phyloP scores from a whole-genome alignment of 2,113 vertebrate genomes.

The Anthoscopus minutus region DNA sequence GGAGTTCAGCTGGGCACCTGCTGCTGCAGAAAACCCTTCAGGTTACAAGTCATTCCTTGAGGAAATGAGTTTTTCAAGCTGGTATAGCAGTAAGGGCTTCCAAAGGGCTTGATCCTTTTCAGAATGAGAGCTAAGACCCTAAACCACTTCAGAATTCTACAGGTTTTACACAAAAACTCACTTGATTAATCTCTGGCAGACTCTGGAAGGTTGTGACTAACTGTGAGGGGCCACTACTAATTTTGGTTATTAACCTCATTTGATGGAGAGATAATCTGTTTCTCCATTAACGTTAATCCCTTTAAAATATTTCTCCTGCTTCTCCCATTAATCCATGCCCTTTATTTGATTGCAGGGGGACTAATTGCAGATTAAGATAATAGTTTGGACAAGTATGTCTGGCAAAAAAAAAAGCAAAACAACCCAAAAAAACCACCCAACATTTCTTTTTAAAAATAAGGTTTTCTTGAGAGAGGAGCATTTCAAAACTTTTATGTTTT shows the following conservation, averaged over 20 bases:
- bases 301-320: constrained; percentile 27
- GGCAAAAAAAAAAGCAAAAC: not conserved
- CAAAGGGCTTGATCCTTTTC: not conserved
- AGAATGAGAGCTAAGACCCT: not conserved
- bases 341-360: constrained; percentile 19
- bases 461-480: not conserved
- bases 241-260: constrained; percentile 24
- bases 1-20: not conserved
- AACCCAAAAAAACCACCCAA: too few species aligned
- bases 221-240: not conserved
- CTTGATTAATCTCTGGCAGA: not conserved
- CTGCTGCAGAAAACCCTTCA: not conserved
- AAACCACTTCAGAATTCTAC: not conserved
- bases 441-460: not conserved
- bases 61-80: not conserved
- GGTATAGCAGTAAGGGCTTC: not conserved
- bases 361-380: not conserved
- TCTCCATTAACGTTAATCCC: constrained; percentile 1
- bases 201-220: not conserved
- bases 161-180: not conserved
- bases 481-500: not conserved
- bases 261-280: constrained; percentile 34
- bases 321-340: constrained; percentile 9
- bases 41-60: not conserved
- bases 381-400: not conserved